Base-by-base conservation (phyloP, 2,888 invertebrate genomes). In the Dusona sp. region DNA sequence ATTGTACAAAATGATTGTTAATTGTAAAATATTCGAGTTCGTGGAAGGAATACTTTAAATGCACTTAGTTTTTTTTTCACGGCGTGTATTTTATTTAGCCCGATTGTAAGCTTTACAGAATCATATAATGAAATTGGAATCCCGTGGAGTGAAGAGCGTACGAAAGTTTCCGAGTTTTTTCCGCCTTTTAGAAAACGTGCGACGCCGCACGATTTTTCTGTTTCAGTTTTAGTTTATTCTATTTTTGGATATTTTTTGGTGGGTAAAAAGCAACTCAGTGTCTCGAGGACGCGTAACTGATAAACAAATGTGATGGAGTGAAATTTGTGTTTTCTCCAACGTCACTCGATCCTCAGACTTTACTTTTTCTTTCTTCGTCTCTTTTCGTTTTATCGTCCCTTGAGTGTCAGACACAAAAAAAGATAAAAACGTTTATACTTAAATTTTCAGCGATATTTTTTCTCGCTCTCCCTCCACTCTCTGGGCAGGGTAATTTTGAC, bases 341-440 rank as follows among this genome's bases (percentile, higher is more conserved):
- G 25, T 61, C 29, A 29, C 61, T 61, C 29, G 29, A 29, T 29
- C 29, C 29, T 29, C 61, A 61, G 29, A 29, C 29, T 61, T 29
- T 9, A 61, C 29, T 29, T 25, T 25, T 38, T 38, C 38, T 72
- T 33, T 38, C 25, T 42, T 45, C 42, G 38, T 51, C 33, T 45
- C 25, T 57, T 68, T 67, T 51, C n/a, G 38, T 22, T 45, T n/a
- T 68, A 61, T 79, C 38, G 68, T 33, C 33, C 38, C 29, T 65
- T 45, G 42, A 72, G 70, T 72, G 45, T 72, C 70, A 25, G 42
- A 64, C 75, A 77, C 68, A 65, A 64, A 80, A 36, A 42, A 51
- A 48, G 61, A 80, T 84, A 80, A 51, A 84, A 51, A 84, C 77
- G 72, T 70, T 48, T 64, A 65, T 54, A 51, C 70, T 51, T 45